These are phyloP conservation scores for Xenops minutus DNA, from an alignment of 2,797 vertebrate species.

Conservation along the genomic window DNA sequence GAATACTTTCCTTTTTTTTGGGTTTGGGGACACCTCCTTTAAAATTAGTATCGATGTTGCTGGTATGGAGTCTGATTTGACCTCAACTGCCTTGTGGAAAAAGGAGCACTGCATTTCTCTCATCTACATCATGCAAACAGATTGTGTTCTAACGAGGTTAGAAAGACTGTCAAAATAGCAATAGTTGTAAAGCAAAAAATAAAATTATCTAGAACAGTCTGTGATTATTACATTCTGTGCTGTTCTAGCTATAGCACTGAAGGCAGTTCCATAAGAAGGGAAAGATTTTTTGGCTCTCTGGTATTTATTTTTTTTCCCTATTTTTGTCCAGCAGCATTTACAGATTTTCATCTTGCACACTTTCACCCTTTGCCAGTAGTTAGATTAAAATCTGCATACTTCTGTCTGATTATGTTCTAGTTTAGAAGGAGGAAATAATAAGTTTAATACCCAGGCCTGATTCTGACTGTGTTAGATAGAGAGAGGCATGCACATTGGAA, in stretches of 20 bases:
- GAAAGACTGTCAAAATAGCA: constrained; percentile 61
- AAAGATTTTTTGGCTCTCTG: not conserved
- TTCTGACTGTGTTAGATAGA: not conserved
- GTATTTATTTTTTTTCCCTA: not conserved
- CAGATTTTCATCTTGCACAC: not conserved
- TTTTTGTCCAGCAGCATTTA: not conserved
- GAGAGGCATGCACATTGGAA: not conserved
- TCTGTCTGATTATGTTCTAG: not conserved
- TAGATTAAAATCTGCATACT: not conserved
- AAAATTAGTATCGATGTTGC: not conserved
- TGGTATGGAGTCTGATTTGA: constrained; percentile 35
- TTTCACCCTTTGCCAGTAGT: not conserved
- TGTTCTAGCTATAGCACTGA: not conserved
- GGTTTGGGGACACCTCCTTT: not conserved
- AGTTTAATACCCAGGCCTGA: not conserved
- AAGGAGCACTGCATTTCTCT: not conserved
- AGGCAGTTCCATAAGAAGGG: not conserved
- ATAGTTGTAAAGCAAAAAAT: constrained; percentile 27
- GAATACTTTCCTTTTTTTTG: not conserved
- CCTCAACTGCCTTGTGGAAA: constrained; percentile 5
- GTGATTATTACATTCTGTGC: not conserved
- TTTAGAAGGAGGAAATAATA: not conserved
- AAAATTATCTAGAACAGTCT: not conserved
- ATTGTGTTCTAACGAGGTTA: constrained; percentile 56
- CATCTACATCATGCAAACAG: not conserved